Percentiles rank a stretch among this genome's conserved stretches.
phyloP scores from a whole-genome alignment of 2,888 invertebrate species.

The Lysandra bellargus region DNA sequence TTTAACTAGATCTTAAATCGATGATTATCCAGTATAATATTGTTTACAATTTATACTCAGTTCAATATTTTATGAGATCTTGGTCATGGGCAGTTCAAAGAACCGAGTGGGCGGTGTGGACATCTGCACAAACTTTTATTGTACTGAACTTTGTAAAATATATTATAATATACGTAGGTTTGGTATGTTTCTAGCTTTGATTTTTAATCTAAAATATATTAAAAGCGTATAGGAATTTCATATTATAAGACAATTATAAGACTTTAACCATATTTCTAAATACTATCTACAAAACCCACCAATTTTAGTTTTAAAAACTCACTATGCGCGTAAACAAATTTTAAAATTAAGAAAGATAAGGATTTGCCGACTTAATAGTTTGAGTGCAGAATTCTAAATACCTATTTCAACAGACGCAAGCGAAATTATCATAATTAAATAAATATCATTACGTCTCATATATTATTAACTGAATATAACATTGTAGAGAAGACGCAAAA shows the following conservation, averaged over 20 bases:
- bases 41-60: neutral
- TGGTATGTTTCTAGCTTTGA: neutral
- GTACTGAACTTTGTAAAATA: neutral
- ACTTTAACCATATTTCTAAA: neutral
- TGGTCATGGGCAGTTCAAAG: conserved; percentile 8
- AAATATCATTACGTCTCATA: conserved; percentile 44
- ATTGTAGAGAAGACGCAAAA: neutral
- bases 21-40: too few species aligned
- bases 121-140: conserved; percentile 7
- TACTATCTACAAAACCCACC: neutral
- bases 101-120: neutral
- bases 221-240: too few species aligned
- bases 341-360: conserved; percentile 4
- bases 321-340: neutral
- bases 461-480: neutral
- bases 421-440: conserved; percentile 1
- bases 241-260: too few species aligned
- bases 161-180: neutral
- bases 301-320: neutral
- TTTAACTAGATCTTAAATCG: too few species aligned
- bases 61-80: neutral
- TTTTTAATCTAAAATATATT: neutral
- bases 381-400: neutral
- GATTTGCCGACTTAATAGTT: neutral
- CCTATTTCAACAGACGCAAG: neutral